Evolutionary conservation across 2,888 invertebrate genomes (phyloP).

Genomic region (Oxyscelio sp.): DNA sequence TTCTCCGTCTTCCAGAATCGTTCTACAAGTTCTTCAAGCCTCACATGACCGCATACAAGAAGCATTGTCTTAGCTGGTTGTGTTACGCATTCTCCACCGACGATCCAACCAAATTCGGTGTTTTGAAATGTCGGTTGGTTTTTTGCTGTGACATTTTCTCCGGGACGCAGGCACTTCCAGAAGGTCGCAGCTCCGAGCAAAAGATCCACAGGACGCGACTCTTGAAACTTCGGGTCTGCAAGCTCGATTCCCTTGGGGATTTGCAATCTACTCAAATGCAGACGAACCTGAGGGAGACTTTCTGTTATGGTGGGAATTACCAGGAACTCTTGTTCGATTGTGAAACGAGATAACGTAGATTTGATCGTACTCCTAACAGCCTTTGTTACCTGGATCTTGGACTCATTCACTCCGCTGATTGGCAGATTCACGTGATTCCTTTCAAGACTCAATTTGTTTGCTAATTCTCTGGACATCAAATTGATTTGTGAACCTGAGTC

Average conservation of each 20-base stretch:
- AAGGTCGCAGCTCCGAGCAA: no score
- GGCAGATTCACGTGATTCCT: neutral
- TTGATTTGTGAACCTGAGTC: no score
- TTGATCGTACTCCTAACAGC: neutral
- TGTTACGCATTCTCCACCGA: no score
- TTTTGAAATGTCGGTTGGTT: no score
- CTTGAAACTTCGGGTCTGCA: neutral
- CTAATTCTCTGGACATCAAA: no score
- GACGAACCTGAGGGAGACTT: neutral
- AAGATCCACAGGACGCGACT: neutral
- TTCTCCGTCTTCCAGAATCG: slow-evolving; percentile 5
- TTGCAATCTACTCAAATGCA: neutral
- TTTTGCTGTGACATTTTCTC: no score
- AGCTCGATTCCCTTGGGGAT: slow-evolving; percentile 2
- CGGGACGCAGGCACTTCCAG: no score
- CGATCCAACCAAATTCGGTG: no score
- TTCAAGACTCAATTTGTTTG: neutral
- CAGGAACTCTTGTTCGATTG: neutral
- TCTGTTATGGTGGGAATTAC: neutral
- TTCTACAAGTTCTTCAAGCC: neutral
- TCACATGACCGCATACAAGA: no score
- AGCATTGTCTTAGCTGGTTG: no score
- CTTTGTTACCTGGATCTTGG: neutral
- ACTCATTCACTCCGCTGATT: slow-evolving; percentile 1
- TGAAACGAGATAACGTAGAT: neutral